Percentiles rank a stretch among this genome's conserved stretches.
These are phyloP conservation scores for Lasioglossum lativentre DNA, from an alignment of 2,888 invertebrate species.

Conservation along the genomic window DNA sequence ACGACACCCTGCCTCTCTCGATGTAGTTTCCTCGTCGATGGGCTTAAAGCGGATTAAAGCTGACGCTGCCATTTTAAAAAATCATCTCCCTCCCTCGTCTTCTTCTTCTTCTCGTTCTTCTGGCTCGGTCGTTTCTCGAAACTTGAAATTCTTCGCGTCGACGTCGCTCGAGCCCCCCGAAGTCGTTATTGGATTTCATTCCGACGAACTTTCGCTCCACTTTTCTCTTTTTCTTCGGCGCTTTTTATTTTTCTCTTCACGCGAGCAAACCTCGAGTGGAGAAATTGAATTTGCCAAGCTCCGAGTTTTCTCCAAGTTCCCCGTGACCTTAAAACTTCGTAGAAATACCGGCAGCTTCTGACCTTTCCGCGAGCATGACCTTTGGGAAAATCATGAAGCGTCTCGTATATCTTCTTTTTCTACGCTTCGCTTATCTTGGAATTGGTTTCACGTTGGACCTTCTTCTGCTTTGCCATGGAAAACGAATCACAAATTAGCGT, in stretches of 20 bases:
- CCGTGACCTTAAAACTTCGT: constrained; percentile 13
- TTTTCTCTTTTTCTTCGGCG: neutral
- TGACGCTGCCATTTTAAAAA: neutral
- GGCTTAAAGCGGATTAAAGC: constrained; percentile 46
- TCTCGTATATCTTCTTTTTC: neutral
- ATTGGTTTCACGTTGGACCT: neutral
- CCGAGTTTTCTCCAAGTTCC: neutral
- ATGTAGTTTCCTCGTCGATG: constrained; percentile 42
- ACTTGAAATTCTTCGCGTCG: constrained; percentile 7
- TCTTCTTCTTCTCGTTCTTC: too few species aligned
- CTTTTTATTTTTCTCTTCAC: neutral
- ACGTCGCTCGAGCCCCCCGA: neutral
- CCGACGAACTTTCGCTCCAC: constrained; percentile 18
- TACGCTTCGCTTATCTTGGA: neutral
- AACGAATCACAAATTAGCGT: neutral
- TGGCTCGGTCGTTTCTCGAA: neutral
- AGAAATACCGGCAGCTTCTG: constrained; percentile 4
- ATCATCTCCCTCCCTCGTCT: neutral
- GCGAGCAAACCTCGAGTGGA: neutral
- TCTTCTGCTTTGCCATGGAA: neutral
- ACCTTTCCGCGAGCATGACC: constrained; percentile 14
- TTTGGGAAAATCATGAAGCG: neutral
- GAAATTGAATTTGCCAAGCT: constrained; percentile 9
- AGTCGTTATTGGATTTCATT: constrained; percentile 18
- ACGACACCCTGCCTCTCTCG: constrained; percentile 33